Evolutionary conservation across 2,888 invertebrate genomes (phyloP), one percentile per base, ranked within the genome.

Genomic region (Crocallis elinguaria): DNA sequence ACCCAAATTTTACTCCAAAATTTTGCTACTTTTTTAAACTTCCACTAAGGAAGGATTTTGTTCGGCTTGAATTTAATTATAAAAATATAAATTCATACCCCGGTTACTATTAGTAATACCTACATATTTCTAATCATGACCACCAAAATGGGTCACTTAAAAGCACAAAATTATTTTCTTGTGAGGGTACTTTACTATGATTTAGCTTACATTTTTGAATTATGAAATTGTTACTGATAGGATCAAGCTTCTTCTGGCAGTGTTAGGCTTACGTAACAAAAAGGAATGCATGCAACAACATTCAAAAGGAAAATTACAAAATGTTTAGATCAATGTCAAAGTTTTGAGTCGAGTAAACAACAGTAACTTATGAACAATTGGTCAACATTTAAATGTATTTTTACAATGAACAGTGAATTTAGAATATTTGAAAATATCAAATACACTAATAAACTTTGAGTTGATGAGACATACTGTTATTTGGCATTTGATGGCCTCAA

Each of bases 241-340:
- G 13, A 8, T 30, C 27, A 68, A 77, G 70, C 73, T 30, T 68
- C 62, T 60, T 63, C 66, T 69, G 78, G 80, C 78, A 77, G 78
- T 79, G 72, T 64, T 64, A 39, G 52, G 54, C 55, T 56, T 23
- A 46, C 1, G 42, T 35, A 49, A 44, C 30, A 33, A 44, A 14
- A 42, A 49, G 38, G n/a, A 42, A 44, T 27, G 23, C 29, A 41
- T 38, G 19, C 38, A 41, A n/a, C n/a, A n/a, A n/a, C n/a, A n/a
- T n/a, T n/a, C n/a, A n/a, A n/a, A 21, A 49, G n/a, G 30, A 1
- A 54, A 19, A n/a, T 13, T 42, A 49, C 19, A 30, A 33, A 29
- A 37, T 13, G 53, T n/a, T n/a, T n/a, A 61, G 57, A 62, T 62
- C 53, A 35, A 56, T 27, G 25, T 36, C 25, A 35, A 51, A 54